Percentiles rank a stretch among this genome's conserved stretches.
phyloP scores from a whole-genome alignment of 2,888 invertebrate genomes.

The Philonicus albiceps region DNA sequence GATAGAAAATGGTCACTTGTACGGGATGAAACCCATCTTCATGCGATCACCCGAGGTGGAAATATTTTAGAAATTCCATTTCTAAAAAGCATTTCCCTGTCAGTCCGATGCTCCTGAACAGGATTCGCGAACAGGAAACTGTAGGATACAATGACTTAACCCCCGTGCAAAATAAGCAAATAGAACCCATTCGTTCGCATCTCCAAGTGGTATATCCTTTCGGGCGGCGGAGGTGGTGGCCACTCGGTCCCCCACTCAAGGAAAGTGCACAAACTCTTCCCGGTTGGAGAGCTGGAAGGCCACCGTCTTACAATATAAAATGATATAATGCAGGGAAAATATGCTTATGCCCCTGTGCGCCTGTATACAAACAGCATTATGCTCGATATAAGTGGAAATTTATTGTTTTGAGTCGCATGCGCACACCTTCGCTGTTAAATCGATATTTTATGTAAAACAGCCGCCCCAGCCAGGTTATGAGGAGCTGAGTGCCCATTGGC shows the following conservation, averaged over 20 bases:
- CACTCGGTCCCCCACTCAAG: neutral
- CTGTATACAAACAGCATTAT: constrained; percentile 33
- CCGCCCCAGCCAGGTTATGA: neutral
- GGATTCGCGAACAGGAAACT: neutral
- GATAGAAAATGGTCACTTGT: neutral
- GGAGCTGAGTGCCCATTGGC: neutral
- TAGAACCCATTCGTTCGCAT: constrained; percentile 19
- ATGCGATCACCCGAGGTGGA: neutral
- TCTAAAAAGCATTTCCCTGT: neutral
- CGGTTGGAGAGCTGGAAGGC: neutral
- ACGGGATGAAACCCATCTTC: neutral
- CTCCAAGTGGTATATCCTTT: neutral
- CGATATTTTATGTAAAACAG: constrained; percentile 39
- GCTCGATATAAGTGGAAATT: constrained; percentile 18
- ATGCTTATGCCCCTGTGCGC: constrained; percentile 7
- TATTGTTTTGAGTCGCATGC: constrained; percentile 28
- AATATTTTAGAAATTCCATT: neutral
- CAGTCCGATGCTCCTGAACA: neutral
- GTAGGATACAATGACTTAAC: neutral
- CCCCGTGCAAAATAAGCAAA: constrained; percentile 15
- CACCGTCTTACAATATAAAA: neutral
- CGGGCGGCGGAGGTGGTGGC: neutral
- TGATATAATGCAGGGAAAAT: constrained; percentile 30
- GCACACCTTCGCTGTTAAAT: constrained; percentile 2
- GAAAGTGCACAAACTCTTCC: neutral